Base-by-base conservation (phyloP, 2,888 invertebrate species). In the Hydriomena furcata region DNA sequence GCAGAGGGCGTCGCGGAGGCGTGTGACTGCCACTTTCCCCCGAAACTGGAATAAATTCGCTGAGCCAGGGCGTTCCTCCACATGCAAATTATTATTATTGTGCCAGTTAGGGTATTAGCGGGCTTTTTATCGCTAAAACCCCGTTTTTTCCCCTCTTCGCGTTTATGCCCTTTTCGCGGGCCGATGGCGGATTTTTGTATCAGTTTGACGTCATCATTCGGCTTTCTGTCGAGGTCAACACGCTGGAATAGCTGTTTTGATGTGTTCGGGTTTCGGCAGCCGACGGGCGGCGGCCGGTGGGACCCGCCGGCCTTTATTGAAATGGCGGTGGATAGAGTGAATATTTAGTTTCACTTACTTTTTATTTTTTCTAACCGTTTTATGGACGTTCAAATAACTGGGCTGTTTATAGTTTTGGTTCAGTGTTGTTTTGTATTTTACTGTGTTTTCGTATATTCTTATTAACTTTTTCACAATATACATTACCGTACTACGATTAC, bases 41-140 rank as follows among this genome's bases (percentile, higher is more conserved):
- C 43, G 50, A 68, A 71, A 69, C 66, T 60, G 57, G 66, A 68
- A 76, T 76, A 75, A 76, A 76, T 74, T 69, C 66, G 69, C 66
- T 67, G 58, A 64, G 63, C 63, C 66, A 54, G 63, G 69, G 73
- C 75, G 70, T 73, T 76, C 70, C 76, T 76, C 70, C 76, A 76
- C 75, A 80, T 79, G 79, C 81, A 80, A 79, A 81, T 81, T 79
- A 80, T 81, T 79, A 77, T 81, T 79, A 79, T 81, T 79, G 77
- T 74, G 74, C 76, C 73, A 67, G 71, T 71, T 70, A 54, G 64
- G 64, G 76, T 74, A 80, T 81, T 80, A 79, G 75, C 70, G 70
- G 66, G 67, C 68, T 64, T 75, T 76, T 75, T 76, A 76, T 73
- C 66, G 68, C 66, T 24, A 11, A 63, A 62, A 57, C 65, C 47